phyloP scores from a whole-genome alignment of 53 echinoderm and acorn worm genomes.

The Echinometra lucunter region DNA sequence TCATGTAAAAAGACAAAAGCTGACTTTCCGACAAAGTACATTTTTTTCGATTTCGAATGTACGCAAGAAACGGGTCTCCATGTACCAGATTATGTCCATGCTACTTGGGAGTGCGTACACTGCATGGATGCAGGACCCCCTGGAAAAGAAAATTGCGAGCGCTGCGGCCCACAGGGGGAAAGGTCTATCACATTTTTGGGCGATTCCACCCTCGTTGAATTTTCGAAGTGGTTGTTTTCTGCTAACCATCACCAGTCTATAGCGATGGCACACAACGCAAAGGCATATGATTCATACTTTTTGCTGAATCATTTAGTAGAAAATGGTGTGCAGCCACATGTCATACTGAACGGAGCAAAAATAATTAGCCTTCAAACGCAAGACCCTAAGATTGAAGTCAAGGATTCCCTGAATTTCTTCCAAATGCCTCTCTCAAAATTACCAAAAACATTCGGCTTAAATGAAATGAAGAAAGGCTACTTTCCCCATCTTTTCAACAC shows the following conservation, averaged over 20 bases:
- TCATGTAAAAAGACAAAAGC: too few species aligned
- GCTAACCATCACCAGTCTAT: not conserved
- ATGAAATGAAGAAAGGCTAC: constrained; percentile 37
- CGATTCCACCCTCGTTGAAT: not conserved
- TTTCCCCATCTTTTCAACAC: constrained; percentile 61
- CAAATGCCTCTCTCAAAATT: constrained; percentile 4
- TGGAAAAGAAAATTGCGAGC: not conserved
- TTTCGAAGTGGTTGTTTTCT: not conserved
- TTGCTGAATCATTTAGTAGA: not conserved
- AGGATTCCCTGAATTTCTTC: constrained; percentile 34
- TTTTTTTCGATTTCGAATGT: not conserved
- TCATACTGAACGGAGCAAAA: not conserved
- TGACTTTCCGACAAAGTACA: not conserved
- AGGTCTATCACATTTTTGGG: not conserved
- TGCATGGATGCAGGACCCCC: not conserved
- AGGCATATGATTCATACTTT: constrained; percentile 25
- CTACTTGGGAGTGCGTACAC: constrained; percentile 1
- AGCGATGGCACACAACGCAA: not conserved
- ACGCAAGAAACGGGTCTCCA: not conserved
- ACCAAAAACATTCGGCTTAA: not conserved
- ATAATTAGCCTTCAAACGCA: not conserved
- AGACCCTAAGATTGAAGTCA: not conserved
- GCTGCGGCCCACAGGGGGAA: not conserved
- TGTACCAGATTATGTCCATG: not conserved
- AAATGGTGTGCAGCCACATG: not conserved